Base-by-base conservation (phyloP, 2,888 invertebrate species). In the Ophion costatus region DNA sequence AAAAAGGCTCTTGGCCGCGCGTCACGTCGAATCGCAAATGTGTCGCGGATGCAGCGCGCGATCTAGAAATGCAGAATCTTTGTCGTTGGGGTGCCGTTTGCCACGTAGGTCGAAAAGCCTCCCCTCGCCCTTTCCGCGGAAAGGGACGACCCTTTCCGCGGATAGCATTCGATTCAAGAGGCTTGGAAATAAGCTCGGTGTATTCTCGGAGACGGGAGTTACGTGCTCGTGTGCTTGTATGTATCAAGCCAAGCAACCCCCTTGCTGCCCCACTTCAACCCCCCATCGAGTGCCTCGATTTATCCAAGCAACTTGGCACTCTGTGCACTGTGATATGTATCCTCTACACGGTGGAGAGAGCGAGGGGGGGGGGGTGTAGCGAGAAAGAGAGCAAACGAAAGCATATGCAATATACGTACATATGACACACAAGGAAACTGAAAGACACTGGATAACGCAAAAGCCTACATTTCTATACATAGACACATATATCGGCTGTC, bases 141-240 rank as follows among this genome's bases (percentile, higher is more conserved):
- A n/a, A n/a, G n/a, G n/a, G n/a, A n/a, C n/a, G n/a, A n/a, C n/a
- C 57, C 73, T 63, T 29, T 51, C 17, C 57, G n/a, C 66, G 59
- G 71, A 80, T 85, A 69, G 75, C 33, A 75, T 80, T 85, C 80
- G 76, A 82, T 85, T 85, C 82, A 76, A 85, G 85, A 80, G 85
- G 85, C 80, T 85, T 80, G 76, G 73, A 77, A 81, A 73, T 73
- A 73, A 75, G 75, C 85, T 85, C 22, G 74, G 51, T 14, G 51
- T 57, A 74, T 70, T 71, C 29, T 64, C 29, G 14, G 42, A 63
- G 57, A 51, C 57, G 75, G 24, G 70, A 75, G 80, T 79, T 85
- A 85, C 85, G 85, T 85, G 85, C 85, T 77, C 82, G 85, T 85
- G 80, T 76, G 82, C 73, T 80, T 85, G 80, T 51, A 51, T 80